These are phyloP conservation scores for Strongylocentrotus purpuratus DNA, from an alignment of 35 echinoderm and acorn worm species.

Conservation along the genomic window DNA sequence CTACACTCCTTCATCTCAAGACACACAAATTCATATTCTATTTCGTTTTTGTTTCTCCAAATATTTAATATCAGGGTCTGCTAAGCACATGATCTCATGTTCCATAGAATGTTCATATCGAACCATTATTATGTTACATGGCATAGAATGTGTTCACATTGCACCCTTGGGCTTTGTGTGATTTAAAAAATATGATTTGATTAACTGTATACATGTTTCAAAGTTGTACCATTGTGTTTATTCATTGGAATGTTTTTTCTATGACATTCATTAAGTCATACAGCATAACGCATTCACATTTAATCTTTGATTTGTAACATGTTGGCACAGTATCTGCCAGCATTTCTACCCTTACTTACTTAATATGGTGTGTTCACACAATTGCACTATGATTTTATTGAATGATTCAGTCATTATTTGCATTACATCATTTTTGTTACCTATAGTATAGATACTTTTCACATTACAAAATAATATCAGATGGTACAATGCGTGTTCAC, in stretches of 20 bases:
- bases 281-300: background rate
- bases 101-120: background rate
- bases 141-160: background rate
- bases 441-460: background rate
- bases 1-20: background rate
- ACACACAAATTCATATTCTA: background rate
- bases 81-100: background rate
- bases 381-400: background rate
- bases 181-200: too few species aligned
- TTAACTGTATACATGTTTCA: too few species aligned
- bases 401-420: background rate
- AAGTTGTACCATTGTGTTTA: too few species aligned
- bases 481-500: background rate
- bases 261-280: background rate
- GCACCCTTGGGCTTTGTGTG: too few species aligned
- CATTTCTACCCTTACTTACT: background rate
- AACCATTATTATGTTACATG: background rate
- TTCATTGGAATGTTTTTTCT: too few species aligned
- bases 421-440: too few species aligned
- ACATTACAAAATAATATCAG: background rate
- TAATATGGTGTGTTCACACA: background rate
- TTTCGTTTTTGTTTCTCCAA: background rate
- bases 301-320: background rate
- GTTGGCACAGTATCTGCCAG: too few species aligned
- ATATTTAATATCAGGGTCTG: background rate